Evolutionary conservation across 2,797 vertebrate genomes (phyloP).

Genomic region (Epinephelus malabaricus): DNA sequence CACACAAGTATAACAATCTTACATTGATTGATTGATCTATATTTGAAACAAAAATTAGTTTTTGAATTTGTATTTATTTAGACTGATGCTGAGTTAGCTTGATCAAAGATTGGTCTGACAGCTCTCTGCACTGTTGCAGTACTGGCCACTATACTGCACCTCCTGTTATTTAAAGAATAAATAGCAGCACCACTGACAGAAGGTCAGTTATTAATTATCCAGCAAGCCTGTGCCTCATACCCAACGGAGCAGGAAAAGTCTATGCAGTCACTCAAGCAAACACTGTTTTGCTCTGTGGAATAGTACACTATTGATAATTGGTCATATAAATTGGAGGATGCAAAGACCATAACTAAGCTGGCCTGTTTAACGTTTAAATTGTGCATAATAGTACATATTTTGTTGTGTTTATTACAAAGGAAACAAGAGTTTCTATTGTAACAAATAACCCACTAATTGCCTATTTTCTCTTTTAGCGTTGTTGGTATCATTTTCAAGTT

Average conservation of each 20-base stretch:
- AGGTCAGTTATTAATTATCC: constrained; percentile 53
- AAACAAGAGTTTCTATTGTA: neutral
- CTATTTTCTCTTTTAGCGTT: neutral
- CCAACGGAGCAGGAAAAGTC: constrained; percentile 33
- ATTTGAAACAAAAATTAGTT: too few relatives aligned
- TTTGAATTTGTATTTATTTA: neutral
- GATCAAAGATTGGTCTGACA: neutral
- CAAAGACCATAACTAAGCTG: constrained; percentile 9
- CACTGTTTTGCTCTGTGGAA: constrained; percentile 11
- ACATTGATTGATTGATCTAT: too few relatives aligned
- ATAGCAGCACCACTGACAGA: constrained; percentile 3
- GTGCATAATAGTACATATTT: neutral
- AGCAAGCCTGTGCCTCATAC: constrained; percentile 15
- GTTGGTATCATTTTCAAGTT: neutral
- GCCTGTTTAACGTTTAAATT: neutral
- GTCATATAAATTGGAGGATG: neutral
- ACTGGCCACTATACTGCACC: neutral
- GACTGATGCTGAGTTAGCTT: neutral
- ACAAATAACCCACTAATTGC: neutral
- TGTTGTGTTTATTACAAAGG: neutral
- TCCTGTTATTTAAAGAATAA: constrained; percentile 15
- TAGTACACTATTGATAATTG: constrained; percentile 28
- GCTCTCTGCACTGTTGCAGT: neutral
- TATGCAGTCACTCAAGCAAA: constrained; percentile 43
- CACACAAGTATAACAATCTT: too few relatives aligned